Base-by-base conservation (phyloP, 30 jellyfish, hydroid and myxozoan species). In the Turritopsis rubra region DNA sequence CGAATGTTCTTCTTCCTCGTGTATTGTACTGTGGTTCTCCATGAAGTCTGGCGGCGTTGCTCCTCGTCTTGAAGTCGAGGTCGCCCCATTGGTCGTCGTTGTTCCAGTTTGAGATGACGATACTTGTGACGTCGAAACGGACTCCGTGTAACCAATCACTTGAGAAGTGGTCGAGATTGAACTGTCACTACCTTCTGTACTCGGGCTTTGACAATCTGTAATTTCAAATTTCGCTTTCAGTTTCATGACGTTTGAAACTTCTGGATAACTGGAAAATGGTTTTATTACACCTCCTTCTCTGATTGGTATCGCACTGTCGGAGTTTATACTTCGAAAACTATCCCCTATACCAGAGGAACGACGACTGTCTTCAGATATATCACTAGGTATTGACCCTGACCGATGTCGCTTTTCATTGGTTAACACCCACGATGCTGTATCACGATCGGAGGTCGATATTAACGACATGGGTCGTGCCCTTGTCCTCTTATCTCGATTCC, bases 341-440 rank as follows among this genome's bases (percentile, higher is more conserved):
- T 80, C 87, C 5, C 87, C 87, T 16, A 80, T 41, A 19, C 88
- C 83, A 13, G 88, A 82, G 16, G 88, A 82, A 28, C 88, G 88
- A 19, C 87, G 52, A 52, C 87, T 60, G 71, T 22, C 75, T 29
- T 24, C 85, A 21, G 54, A 41, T 20, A 74, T 26, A 74, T 74
- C 82, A 7, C 72, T 21, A 9, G 73, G 72, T 28, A 82, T 25
- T 7, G 73, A 65, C 18, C 85, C 82, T 82, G 88, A 82, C 22
- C 41, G 28, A 18, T 23, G 26, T 17, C 82, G 82, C n/a, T 74
- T 30, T 29, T 74, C 82, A 30, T 74, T 29, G 9, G 75, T 74
- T 29, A 74, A 74, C 7, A 74, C 65, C 82, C 82, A 74, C 28
- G 82, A 74, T 17, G 70, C 72, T 9, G 65, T 74, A n/a, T 52